These are phyloP conservation scores for Bombyx huttoni DNA, from an alignment of 2,888 invertebrate species.

Conservation along the genomic window DNA sequence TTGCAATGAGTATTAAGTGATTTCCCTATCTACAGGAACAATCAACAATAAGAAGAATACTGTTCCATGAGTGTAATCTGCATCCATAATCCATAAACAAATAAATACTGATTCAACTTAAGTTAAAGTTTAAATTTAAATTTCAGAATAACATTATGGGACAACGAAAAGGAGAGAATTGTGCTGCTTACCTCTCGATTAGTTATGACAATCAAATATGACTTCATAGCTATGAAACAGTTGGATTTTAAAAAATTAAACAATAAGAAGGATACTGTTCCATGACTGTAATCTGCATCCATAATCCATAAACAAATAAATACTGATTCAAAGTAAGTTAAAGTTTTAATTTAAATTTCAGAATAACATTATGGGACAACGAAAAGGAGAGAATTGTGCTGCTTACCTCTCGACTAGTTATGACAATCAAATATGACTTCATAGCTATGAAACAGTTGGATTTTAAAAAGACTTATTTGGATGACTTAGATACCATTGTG, in stretches of 20 bases:
- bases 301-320: neutral
- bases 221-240: slow-evolving; percentile 85
- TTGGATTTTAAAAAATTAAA: slow-evolving; percentile 80
- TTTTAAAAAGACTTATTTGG: slow-evolving; percentile 77
- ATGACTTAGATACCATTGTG: slow-evolving; percentile 79
- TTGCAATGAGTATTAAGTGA: too few relatives aligned
- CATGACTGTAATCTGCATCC: neutral
- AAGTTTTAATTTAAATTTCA: slow-evolving; percentile 36
- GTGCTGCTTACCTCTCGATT: slow-evolving; percentile 81
- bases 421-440: slow-evolving; percentile 88
- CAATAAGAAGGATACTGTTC: too few relatives aligned
- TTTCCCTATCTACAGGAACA: too few relatives aligned
- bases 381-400: slow-evolving; percentile 86
- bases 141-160: slow-evolving; percentile 88
- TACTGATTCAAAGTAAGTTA: neutral
- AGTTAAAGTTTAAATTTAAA: slow-evolving; percentile 1
- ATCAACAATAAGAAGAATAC: too few relatives aligned
- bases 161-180: slow-evolving; percentile 86
- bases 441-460: slow-evolving; percentile 83
- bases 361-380: slow-evolving; percentile 90
- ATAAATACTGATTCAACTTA: neutral
- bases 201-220: slow-evolving; percentile 84
- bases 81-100: neutral
- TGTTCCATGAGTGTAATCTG: too few relatives aligned
- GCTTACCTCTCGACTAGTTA: slow-evolving; percentile 79